Conservation (phyloP, 2,888 invertebrate species). For the Pyrgus malvae region DNA sequence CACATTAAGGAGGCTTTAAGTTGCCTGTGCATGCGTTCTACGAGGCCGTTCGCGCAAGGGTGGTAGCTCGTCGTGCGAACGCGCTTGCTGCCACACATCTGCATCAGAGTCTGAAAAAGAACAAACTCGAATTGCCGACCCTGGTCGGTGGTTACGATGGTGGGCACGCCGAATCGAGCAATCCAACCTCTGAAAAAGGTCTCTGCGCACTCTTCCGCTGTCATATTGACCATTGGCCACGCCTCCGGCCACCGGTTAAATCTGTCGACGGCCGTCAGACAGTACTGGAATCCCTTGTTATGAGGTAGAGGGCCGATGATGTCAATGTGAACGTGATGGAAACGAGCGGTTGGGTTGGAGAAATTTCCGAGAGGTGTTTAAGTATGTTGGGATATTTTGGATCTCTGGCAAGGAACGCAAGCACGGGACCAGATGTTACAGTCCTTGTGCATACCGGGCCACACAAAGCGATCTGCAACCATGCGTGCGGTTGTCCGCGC, state of each 20-base stretch:
- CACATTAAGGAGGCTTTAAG: constrained; percentile 20
- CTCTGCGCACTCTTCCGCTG: constrained; percentile 30
- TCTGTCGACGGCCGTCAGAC: constrained; percentile 14
- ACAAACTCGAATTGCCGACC: constrained; percentile 30
- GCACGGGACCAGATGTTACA: constrained; percentile 38
- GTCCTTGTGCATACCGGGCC: constrained; percentile 41
- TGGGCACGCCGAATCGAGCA: constrained; percentile 30
- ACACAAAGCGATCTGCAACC: constrained; percentile 47
- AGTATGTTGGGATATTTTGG: constrained; percentile 33
- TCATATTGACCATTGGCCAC: constrained; percentile 32
- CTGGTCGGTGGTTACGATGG: constrained; percentile 27
- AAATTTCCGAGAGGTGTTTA: constrained; percentile 28
- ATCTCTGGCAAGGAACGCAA: constrained; percentile 46
- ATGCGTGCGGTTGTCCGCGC: constrained; percentile 30
- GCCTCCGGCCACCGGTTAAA: constrained; percentile 29
- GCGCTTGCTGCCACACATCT: constrained; percentile 13
- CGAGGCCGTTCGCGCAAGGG: constrained; percentile 26
- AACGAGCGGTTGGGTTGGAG: constrained; percentile 22
- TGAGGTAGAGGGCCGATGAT: constrained; percentile 22
- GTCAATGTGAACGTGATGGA: constrained; percentile 52
- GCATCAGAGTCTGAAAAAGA: not conserved
- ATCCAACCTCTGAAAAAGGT: constrained; percentile 27
- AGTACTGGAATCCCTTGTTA: constrained; percentile 3
- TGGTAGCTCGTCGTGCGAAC: constrained; percentile 29
- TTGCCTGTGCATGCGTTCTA: constrained; percentile 38